phyloP scores from a whole-genome alignment of 2,888 invertebrate species.

The Chaetoderma sp. region DNA sequence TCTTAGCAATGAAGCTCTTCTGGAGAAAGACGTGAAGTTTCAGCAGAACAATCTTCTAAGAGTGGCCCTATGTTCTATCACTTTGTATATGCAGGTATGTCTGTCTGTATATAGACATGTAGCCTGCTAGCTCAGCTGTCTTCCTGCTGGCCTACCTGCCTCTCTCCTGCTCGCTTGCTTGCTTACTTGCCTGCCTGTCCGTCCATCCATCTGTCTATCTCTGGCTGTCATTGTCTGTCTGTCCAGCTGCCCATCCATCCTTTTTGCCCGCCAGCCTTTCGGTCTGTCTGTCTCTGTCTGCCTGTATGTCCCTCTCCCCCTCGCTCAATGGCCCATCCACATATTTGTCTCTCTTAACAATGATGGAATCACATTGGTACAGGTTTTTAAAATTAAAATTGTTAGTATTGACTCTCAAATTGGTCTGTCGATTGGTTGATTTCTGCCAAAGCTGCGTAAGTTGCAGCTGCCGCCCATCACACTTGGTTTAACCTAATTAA shows the following conservation, averaged over 20 bases:
- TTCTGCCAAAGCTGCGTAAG: no score
- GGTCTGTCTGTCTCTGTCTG: no score
- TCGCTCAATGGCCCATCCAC: not conserved
- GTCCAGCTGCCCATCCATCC: no score
- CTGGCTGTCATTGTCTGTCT: no score
- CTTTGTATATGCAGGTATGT: conserved; percentile 76
- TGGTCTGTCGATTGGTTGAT: no score
- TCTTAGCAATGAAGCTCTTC: conserved; percentile 77
- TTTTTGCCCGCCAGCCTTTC: no score
- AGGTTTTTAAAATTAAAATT: not conserved
- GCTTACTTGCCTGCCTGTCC: no score
- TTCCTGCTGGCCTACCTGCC: not conserved
- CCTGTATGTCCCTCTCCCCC: no score
- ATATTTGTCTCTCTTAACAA: not conserved
- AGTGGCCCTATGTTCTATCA: conserved; percentile 76
- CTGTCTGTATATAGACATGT: not conserved
- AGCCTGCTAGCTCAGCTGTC: not conserved
- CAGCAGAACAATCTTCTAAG: conserved; percentile 71
- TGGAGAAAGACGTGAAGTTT: conserved; percentile 83
- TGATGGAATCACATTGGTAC: not conserved
- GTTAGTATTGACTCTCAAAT: not conserved
- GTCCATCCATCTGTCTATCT: no score
- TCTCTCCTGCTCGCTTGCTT: no score
- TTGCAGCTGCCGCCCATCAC: no score
- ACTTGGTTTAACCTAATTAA: no score